Base-by-base conservation (phyloP, 2,888 invertebrate species). In the Aporophyla lueneburgensis region DNA sequence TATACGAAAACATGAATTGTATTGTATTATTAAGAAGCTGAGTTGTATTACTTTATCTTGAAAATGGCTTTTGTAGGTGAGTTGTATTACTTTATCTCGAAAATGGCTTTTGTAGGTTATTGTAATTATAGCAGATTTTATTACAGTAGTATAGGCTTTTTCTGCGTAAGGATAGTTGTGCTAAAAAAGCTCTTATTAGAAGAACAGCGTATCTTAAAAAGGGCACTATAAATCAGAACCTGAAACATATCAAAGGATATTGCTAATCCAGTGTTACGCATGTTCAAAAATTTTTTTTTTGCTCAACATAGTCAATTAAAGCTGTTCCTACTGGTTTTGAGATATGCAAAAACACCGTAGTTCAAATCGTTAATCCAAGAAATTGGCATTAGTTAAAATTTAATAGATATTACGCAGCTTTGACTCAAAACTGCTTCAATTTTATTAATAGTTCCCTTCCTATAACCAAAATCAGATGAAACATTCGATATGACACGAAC, bases 31-130 rank as follows among this genome's bases (percentile, higher is more conserved):
- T n/a, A n/a, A n/a, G n/a, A n/a, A n/a, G n/a, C n/a, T n/a, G n/a
- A n/a, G n/a, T n/a, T n/a, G n/a, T n/a, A n/a, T n/a, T n/a, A 58
- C 14, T 76, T 76, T 21, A 40, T 24, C n/a, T 24, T 16, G 9
- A 16, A 62, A n/a, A 27, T 21, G 5, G 40, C n/a, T n/a, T 61
- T 16, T 12, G 9, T 19, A 24, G 24, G 6, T 4, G n/a, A n/a
- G n/a, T n/a, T n/a, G n/a, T n/a, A n/a, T n/a, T n/a, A 58, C 14
- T 76, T 76, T 21, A 40, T 24, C n/a, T 24, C 12, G 9, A 16
- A 62, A n/a, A 27, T 21, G 5, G 40, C n/a, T n/a, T 61, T 16
- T 12, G 9, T 19, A 24, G 24, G 6, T 4, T 63, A 19, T 19
- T 46, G 16, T 24, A 19, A 43, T 63, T 63, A 2, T 10, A 63